Base-by-base conservation (phyloP, 53 echinoderm and acorn worm genomes). In the Hippasteria phrygiana region DNA sequence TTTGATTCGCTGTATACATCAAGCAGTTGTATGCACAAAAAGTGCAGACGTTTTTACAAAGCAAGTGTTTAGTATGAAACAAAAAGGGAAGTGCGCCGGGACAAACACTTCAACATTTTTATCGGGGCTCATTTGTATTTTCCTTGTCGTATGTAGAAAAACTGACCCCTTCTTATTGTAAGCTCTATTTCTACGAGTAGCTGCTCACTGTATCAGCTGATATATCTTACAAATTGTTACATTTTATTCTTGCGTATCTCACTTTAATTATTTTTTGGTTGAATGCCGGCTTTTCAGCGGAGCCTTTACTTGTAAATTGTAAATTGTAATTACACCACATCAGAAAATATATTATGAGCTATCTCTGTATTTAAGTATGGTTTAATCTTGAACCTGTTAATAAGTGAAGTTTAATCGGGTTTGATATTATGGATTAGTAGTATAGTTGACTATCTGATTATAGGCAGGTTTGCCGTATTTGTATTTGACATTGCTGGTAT, bases 251-350 rank as follows among this genome's bases (percentile, higher is more conserved):
- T 31, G 71, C 56, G 33, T 76, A 20, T 78, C 28, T 78, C 85
- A 27, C 24, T 71, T 71, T 66, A 37, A 24, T 64, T 43, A 16
- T 26, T 82, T 82, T 64, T 46, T 42, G n/a, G 41, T 54, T 24
- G 39, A 43, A 50, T 56, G 65, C 42, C 34, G 70, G 12, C 72
- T 22, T 36, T 40, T 7, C n/a, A 22, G 29, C 71, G 22, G 20
- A 11, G 48, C 36, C 31, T 71, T 70, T 51, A 24, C 29, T 22
- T 85, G 85, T 85, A 85, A 85, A 85, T 85, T 85, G 85, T 85
- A 85, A 85, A 85, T 85, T 85, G 85, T 85, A 85, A 85, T 70
- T 85, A 85, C 69, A 70, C 70, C 85, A 48, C 85, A 85, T 71
- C 31, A 50, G 85, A 85, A 75, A 85, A 85, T 85, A 53, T 85